Evolutionary conservation across 2,113 vertebrate species (phyloP), one percentile per base, ranked within the genome.

Genomic region (Oplegnathus fasciatus): DNA sequence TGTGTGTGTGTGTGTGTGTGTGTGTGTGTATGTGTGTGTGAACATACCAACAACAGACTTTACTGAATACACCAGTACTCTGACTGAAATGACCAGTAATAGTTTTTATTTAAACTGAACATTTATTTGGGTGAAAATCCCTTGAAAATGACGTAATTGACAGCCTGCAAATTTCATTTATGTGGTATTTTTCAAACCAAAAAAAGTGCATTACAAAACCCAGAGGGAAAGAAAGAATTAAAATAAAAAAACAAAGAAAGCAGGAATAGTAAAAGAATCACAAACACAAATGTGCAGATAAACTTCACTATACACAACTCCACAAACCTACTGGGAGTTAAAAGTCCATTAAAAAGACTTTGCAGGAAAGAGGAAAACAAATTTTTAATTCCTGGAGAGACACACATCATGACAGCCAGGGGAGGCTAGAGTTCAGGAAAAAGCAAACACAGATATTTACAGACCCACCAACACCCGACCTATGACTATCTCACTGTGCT

Each of bases 391-490:
- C 18, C 46, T 37, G 14, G 32, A 64, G 26, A 50, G 22, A 22
- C 11, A 26, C 10, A 32, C 37, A 58, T 44, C n/a, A 20, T 76
- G 32, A 76, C 57, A 82, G 70, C 71, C 57, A 34, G 64, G 1
- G 24, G 66, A 69, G 42, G 28, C 69, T 46, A 2, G 1, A 64
- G 60, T 37, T 37, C 1, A 15, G 32, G 28, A 66, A 55, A 37
- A 74, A 61, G n/a, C 46, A 69, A 78, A 57, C 32, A 26, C 5
- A 14, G 5, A 9, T 82, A 87, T 81, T 72, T 65, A 86, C 62
- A 83, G 28, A 74, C 14, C 28, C 9, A 22, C 48, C 32, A 61
- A 78, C 61, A 68, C 9, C 60, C 28, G 28, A 72, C 6, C 30
- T 50, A 5, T 74, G 54, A 70, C 64, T 64, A 30, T 78, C 54